Evolutionary conservation across 2,113 vertebrate species (phyloP).

Genomic region (Trogon surrucura): DNA sequence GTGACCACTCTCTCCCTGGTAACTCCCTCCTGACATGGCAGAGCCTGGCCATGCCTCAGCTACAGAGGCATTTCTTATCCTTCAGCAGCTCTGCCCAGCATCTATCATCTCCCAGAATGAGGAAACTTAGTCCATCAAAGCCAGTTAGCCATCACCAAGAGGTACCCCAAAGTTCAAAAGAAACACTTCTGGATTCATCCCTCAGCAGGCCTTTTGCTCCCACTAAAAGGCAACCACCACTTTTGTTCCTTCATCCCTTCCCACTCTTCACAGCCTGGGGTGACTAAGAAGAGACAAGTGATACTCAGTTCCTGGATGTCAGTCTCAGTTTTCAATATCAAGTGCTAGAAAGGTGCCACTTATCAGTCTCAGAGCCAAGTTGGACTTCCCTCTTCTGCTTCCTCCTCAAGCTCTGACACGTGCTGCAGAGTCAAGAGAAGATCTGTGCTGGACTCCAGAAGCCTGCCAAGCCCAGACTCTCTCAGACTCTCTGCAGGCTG

Average conservation of each 20-base stretch:
- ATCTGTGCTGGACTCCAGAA: neutral
- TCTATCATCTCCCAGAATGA: neutral
- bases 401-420: neutral
- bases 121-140: neutral
- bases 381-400: neutral
- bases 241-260: neutral
- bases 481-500: neutral
- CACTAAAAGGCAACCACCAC: neutral
- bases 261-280: neutral
- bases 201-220: neutral
- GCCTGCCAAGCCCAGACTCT: neutral
- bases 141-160: neutral
- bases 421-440: neutral
- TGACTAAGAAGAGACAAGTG: neutral
- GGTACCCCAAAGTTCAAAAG: neutral
- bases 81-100: neutral
- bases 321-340: neutral
- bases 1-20: neutral
- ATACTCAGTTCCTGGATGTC: neutral
- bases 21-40: neutral
- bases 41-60: neutral
- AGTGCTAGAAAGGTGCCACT: neutral
- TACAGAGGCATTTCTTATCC: neutral
- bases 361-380: fast-evolving
- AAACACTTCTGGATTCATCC: neutral